Conservation (phyloP, 2,113 vertebrate species). For the Calypte anna region DNA sequence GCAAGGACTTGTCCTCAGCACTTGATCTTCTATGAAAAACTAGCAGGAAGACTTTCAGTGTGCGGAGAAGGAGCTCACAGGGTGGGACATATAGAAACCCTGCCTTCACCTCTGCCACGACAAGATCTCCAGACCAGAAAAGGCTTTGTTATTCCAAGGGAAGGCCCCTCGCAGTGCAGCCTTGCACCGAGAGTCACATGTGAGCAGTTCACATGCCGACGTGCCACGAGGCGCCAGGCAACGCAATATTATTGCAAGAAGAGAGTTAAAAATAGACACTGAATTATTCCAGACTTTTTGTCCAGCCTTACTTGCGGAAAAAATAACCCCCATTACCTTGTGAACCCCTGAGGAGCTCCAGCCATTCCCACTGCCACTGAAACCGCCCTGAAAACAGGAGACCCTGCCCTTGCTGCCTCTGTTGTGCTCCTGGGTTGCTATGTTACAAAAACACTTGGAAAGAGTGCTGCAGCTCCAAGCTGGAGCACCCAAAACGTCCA, state of each 20-base stretch:
- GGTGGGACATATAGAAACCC: neutral
- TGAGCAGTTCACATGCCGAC: rapidly evolving
- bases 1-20: rapidly evolving
- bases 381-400: neutral
- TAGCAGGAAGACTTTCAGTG: neutral
- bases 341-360: neutral
- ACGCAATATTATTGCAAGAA: neutral
- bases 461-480: neutral
- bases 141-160: neutral
- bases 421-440: neutral
- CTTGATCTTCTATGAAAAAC: neutral
- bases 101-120: neutral
- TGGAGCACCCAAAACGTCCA: rapidly evolving
- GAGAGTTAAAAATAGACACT: neutral
- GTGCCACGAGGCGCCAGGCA: rapidly evolving
- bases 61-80: neutral
- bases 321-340: neutral
- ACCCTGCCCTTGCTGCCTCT: neutral
- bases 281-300: neutral
- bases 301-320: neutral
- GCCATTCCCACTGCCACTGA: rapidly evolving
- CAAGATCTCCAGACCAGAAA: neutral
- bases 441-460: neutral
- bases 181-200: rapidly evolving
- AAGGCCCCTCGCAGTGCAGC: neutral